Conservation (phyloP, 2,113 vertebrate genomes). For the Nannobrachium achirus region DNA sequence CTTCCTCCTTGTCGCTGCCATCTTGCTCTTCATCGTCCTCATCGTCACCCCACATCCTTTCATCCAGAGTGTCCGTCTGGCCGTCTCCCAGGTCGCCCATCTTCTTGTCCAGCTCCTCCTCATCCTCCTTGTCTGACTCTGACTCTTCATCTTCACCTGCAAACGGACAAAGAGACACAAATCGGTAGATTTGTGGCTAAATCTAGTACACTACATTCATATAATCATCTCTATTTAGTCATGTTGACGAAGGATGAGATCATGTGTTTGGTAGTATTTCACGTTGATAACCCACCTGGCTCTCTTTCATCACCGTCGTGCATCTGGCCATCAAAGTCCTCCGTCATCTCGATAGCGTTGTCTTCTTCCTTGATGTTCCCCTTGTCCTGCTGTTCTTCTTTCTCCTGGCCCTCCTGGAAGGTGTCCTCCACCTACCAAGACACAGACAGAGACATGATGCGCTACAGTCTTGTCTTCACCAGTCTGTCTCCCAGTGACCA, state of each 20-base stretch:
- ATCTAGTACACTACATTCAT: too few species aligned
- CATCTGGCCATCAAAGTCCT: constrained; percentile 95
- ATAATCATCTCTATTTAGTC: too few species aligned
- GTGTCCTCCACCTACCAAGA: constrained; percentile 90
- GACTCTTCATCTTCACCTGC: constrained; percentile 83
- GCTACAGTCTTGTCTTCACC: too few species aligned
- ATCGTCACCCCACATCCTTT: constrained; percentile 95
- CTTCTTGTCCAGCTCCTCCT: constrained; percentile 92
- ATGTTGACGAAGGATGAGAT: too few species aligned
- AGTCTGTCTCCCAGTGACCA: too few species aligned
- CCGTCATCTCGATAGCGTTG: constrained; percentile 97
- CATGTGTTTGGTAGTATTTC: too few species aligned
- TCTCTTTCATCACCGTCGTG: constrained; percentile 88
- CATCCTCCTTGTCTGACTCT: constrained; percentile 84
- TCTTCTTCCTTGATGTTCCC: constrained; percentile 91
- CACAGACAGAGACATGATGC: constrained; percentile 8
- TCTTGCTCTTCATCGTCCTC: constrained; percentile 82
- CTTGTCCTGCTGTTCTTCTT: constrained; percentile 86
- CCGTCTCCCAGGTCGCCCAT: constrained; percentile 94
- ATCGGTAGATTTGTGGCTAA: too few species aligned
- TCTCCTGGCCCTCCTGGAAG: constrained; percentile 88
- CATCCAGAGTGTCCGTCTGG: constrained; percentile 92
- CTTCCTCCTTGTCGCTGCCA: constrained; percentile 84
- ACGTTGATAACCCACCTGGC: constrained; percentile 76
- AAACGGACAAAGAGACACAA: not conserved